A percentile compares a stretch with the other conserved stretches of the same genome.
phyloP scores from a whole-genome alignment of 2,113 vertebrate genomes.

The Heterochromis multidens region DNA sequence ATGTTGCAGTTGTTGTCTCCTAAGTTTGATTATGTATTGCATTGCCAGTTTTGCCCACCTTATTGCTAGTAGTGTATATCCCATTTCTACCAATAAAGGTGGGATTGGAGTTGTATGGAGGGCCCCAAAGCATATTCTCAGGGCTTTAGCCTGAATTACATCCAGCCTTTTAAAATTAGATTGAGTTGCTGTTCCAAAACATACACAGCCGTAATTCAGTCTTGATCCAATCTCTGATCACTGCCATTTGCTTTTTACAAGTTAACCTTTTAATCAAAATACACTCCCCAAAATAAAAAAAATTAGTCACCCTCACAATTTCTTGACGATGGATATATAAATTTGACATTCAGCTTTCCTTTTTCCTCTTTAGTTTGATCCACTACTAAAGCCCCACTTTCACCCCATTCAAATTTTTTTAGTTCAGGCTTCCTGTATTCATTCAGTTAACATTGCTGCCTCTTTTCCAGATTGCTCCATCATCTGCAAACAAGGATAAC shows the following conservation, averaged over 20 bases:
- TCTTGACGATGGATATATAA: background rate
- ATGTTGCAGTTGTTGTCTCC: background rate
- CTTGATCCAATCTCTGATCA: background rate
- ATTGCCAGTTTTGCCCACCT: background rate
- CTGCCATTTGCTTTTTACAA: background rate
- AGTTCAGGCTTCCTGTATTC: too few relatives aligned
- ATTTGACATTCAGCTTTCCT: background rate
- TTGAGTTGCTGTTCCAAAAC: background rate
- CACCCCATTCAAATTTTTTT: too few relatives aligned
- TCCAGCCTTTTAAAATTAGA: background rate
- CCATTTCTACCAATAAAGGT: background rate
- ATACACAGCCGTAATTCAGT: background rate
- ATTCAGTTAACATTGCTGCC: too few relatives aligned
- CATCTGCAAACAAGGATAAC: too few relatives aligned
- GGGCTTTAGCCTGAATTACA: background rate
- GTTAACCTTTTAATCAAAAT: background rate
- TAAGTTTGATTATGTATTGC: background rate
- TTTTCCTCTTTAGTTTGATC: too few relatives aligned
- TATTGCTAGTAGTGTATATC: background rate
- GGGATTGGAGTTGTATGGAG: background rate
- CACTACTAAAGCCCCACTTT: too few relatives aligned
- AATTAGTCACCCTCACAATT: background rate
- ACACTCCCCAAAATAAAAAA: background rate
- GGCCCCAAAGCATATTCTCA: background rate
- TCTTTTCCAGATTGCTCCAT: too few relatives aligned